Percentiles rank a stretch among this genome's conserved stretches.
phyloP scores from a whole-genome alignment of 2,113 vertebrate species.

The Centropus bengalensis region DNA sequence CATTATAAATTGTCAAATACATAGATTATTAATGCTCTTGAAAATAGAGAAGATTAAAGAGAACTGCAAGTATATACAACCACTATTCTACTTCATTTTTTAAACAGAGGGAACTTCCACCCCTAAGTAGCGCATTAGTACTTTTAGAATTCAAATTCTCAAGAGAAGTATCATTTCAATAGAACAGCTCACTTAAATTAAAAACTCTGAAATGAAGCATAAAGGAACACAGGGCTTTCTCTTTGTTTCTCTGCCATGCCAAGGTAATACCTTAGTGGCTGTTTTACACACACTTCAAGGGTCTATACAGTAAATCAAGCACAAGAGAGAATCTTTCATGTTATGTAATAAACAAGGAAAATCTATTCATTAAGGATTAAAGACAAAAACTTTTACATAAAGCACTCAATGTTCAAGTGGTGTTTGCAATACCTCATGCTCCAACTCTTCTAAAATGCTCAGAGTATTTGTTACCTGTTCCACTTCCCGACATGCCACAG shows the following conservation, averaged over 20 bases:
- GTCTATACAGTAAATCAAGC: neutral
- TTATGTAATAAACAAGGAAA: neutral
- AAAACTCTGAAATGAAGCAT: neutral
- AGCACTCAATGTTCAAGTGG: neutral
- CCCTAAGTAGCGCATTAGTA: neutral
- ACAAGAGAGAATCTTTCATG: neutral
- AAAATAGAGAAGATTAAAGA: neutral
- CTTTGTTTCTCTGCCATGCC: neutral
- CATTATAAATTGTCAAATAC: neutral
- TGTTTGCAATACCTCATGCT: neutral
- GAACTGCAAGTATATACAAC: neutral
- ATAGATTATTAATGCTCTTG: neutral
- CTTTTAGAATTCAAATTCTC: neutral
- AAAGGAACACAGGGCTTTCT: neutral
- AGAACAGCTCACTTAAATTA: neutral
- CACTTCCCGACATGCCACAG: slow-evolving; percentile 80
- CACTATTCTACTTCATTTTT: neutral
- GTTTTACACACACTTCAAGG: neutral
- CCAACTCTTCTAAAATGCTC: neutral
- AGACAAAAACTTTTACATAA: neutral
- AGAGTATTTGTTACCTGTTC: slow-evolving; percentile 80
- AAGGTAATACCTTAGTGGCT: neutral
- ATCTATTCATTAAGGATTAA: neutral
- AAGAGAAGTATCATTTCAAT: neutral
- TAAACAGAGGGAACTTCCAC: neutral